phyloP scores from a whole-genome alignment of 2,113 vertebrate genomes.

The Machaerirhynchus nigripectus region DNA sequence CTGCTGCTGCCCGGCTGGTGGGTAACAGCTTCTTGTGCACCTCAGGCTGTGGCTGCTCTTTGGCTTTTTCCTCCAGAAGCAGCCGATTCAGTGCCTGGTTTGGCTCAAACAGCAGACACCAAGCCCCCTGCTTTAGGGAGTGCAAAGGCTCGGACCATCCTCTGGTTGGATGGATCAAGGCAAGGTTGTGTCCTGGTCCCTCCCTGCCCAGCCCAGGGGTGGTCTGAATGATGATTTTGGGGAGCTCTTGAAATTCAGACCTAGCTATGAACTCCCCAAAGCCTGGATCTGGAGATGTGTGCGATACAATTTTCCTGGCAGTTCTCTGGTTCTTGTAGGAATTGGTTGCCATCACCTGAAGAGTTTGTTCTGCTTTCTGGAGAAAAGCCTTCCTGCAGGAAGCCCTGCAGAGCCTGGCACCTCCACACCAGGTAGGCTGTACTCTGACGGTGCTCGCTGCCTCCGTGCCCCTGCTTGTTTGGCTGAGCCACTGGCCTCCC shows the following conservation, averaged over 20 bases:
- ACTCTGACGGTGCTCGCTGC: rapidly evolving
- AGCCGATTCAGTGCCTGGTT: not conserved
- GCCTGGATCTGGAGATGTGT: not conserved
- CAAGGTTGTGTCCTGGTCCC: not conserved
- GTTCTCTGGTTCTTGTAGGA: not conserved
- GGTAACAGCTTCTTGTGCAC: not conserved
- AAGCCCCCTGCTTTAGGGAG: rapidly evolving
- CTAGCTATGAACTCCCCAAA: not conserved
- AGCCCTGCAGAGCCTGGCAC: not conserved
- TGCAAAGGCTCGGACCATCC: not conserved
- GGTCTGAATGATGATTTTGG: not conserved
- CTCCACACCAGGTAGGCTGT: not conserved
- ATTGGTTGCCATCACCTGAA: not conserved
- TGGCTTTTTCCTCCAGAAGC: not conserved
- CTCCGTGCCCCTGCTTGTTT: not conserved
- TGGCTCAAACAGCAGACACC: not conserved
- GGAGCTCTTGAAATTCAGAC: not conserved
- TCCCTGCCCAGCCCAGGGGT: not conserved
- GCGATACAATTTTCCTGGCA: not conserved
- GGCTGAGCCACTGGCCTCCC: not conserved
- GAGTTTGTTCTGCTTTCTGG: rapidly evolving
- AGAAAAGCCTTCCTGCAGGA: not conserved
- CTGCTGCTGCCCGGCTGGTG: not conserved
- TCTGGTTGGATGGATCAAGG: not conserved
- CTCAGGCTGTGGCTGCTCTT: not conserved